Evolutionary conservation across 2,797 vertebrate species (phyloP), one percentile per base, ranked within the genome.

Genomic region (Poeciliopsis gracilis): DNA sequence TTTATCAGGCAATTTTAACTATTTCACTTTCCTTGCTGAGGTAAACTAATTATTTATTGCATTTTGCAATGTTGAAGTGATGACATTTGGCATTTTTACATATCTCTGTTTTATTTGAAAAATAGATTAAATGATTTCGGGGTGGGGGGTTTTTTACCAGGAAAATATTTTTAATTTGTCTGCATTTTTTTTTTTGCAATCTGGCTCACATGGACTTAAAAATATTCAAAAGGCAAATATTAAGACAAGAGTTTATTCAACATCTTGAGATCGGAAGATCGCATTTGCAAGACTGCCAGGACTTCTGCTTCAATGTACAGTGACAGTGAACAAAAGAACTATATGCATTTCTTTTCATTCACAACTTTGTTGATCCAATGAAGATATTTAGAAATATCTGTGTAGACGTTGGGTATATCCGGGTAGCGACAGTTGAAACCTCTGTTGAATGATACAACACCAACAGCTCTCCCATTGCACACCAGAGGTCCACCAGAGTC

Each of bases 401-500:
- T 94, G n/a, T 92, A 95, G 75, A 95, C 9, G 1, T 95, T 95
- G n/a, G 94, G 94, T 0, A 79, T 0, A 57, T 89, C 77, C 67
- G 93, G 91, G 72, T 94, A 91, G 3, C 70, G 0, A 28, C 93
- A 82, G 23, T 79, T 57, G 0, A 0, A 0, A 0, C 0, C 0
- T 0, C 2, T 8, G 80, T 93, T 93, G 70, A 91, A 94, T 9
- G 94, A 96, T 8, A 82, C 93, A 1, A 95, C 76, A 11, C 95
- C 95, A 3, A 91, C 84, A 1, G 92, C 92, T 16, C 3, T 1
- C 4, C 43, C 45, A 0, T 16, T 9, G 47, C 93, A 95, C 77
- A 95, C 92, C 72, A 95, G 83, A 61, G 94, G 95, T 7, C 94
- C 94, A 11, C 95, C 94, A 0, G 91, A 94, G 76, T 95, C 94